Base-by-base conservation (phyloP, 2,888 invertebrate genomes). In the Luperina nickerlii region DNA sequence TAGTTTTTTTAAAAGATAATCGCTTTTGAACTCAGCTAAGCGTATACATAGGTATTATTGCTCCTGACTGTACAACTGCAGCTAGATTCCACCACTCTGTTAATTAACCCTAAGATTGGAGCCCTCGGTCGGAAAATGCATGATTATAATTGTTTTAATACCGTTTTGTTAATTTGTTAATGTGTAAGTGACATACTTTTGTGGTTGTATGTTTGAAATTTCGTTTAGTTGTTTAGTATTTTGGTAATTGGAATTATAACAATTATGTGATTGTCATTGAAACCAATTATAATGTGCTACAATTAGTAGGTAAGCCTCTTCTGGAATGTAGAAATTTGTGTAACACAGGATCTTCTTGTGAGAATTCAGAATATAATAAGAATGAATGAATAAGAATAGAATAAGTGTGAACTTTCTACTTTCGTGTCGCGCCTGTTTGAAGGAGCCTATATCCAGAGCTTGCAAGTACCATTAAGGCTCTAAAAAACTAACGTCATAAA, bases 61-160 rank as follows among this genome's bases (percentile, higher is more conserved):
- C 27, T 38, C 11, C 5, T 15, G 27, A 68, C 42, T 54, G 62
- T 76, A 80, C 76, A n/a, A 51, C 8, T 79, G 73, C 62, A 66
- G 73, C 69, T 63, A 48, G 32, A 76, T 65, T 63, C 69, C 48
- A 65, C 71, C 32, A 54, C 74, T 80, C 74, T 62, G 75, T 79
- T 89, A 82, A 89, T 89, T 85, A n/a, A n/a, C n/a, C n/a, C n/a
- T n/a, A 76, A 83, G 85, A 88, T 84, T 68, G 68, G 60, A 82
- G 76, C 60, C n/a, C 79, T 75, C 38, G 76, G 76, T 76, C 42
- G 78, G 63, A 77, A 81, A 81, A 73, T 73, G 73, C 71, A 80
- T 74, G 20, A 76, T 83, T 77, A 78, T 75, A 78, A 88, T 85
- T 77, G 88, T 77, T 66, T 60, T 74, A 73, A 74, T 70, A 73